These are phyloP conservation scores for Catharus bicknelli DNA, from an alignment of 2,113 vertebrate species.

Conservation along the genomic window DNA sequence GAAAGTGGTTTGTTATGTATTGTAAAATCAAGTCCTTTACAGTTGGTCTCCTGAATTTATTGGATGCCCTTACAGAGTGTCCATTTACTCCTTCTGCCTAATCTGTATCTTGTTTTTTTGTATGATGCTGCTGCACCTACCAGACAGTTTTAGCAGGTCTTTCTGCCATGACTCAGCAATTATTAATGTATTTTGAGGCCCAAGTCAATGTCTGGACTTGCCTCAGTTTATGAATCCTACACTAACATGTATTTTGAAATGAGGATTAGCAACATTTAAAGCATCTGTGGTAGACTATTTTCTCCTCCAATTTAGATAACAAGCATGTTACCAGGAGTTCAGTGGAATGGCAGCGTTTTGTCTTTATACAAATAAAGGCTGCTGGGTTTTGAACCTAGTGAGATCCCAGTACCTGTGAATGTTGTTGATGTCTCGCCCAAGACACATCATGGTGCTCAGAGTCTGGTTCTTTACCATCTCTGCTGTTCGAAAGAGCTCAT, in stretches of 20 bases:
- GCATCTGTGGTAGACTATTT: not conserved
- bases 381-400: not conserved
- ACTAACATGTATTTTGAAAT: not conserved
- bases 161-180: not conserved
- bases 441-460: not conserved
- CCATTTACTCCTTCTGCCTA: not conserved
- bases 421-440: not conserved
- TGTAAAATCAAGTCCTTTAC: not conserved
- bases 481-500: not conserved
- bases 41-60: not conserved
- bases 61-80: not conserved
- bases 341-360: not conserved
- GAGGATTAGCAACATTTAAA: not conserved
- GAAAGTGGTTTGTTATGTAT: not conserved
- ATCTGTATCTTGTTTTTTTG: not conserved
- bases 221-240: not conserved
- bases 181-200: not conserved
- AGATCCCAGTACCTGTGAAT: not conserved
- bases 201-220: not conserved
- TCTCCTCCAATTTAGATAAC: not conserved
- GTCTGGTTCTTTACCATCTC: not conserved
- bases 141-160: not conserved
- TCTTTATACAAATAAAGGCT: not conserved
- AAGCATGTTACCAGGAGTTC: not conserved
- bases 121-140: not conserved